These are phyloP conservation scores for Astyanax mexicanus DNA, from an alignment of 2,797 vertebrate species.

Conservation along the genomic window DNA sequence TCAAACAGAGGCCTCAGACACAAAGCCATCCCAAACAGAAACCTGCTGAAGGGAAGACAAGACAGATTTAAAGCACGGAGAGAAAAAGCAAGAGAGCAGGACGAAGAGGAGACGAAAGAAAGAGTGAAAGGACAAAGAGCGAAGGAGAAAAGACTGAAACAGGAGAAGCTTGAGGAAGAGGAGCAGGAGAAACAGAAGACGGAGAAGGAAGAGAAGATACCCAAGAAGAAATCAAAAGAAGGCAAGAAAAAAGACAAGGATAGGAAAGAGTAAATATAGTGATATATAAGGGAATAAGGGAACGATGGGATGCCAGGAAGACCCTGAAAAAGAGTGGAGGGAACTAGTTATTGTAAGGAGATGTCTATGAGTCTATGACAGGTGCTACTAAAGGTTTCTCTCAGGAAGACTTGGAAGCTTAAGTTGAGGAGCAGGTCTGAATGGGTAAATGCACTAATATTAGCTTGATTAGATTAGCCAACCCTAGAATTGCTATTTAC, in stretches of 20 bases:
- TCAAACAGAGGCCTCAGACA: constrained; percentile 64
- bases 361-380: not conserved
- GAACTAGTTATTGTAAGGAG: not conserved
- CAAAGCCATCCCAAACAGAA: constrained; percentile 65
- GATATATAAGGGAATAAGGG: not conserved
- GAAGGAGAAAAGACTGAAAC: not conserved
- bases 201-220: constrained; percentile 17
- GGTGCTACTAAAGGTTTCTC: not conserved
- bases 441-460: not conserved
- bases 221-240: constrained; percentile 12
- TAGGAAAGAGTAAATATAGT: constrained; percentile 40
- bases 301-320: not conserved
- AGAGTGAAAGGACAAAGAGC: constrained; percentile 25
- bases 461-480: too few species aligned
- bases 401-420: not conserved
- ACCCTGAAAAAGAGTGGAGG: not conserved
- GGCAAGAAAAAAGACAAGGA: constrained; percentile 24
- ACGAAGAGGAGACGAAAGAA: constrained; percentile 6
- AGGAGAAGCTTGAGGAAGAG: constrained; percentile 54
- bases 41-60: constrained; percentile 66
- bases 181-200: constrained; percentile 39
- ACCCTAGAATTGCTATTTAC: too few species aligned
- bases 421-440: not conserved
- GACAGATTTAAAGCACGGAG: constrained; percentile 64
- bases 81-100: constrained; percentile 19